A percentile compares a stretch with the other conserved stretches of the same genome.
phyloP scores from a whole-genome alignment of 1,140 invertebrate species.

The Camponotus floridanus region DNA sequence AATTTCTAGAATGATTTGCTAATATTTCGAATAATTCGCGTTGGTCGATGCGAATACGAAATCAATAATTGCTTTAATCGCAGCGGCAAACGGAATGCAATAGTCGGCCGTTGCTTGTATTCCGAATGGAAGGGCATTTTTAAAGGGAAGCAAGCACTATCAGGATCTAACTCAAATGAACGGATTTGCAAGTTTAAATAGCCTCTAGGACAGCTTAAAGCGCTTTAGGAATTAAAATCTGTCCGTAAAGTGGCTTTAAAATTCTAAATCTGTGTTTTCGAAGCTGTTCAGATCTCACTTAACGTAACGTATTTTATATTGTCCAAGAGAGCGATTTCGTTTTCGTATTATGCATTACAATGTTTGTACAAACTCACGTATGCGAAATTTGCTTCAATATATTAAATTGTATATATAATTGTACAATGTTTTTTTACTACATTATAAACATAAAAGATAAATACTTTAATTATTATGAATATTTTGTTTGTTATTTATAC shows the following conservation, averaged over 20 bases:
- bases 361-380: conserved; percentile 2
- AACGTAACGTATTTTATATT: conserved; percentile 44
- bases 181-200: conserved; percentile 67
- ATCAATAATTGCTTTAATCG: conserved; percentile 64
- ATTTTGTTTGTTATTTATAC: not conserved
- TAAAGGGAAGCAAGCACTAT: conserved; percentile 57
- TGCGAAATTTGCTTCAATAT: not conserved
- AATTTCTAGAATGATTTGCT: conserved; percentile 55
- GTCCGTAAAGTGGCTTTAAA: conserved; percentile 59
- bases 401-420: conserved; percentile 18
- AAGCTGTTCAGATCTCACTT: conserved; percentile 54
- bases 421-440: conserved; percentile 1
- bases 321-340: not conserved
- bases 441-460: not conserved
- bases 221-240: conserved; percentile 66
- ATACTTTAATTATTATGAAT: not conserved
- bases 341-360: conserved; percentile 24
- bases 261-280: conserved; percentile 54
- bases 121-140: conserved; percentile 41
- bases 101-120: conserved; percentile 31
- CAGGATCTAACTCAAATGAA: conserved; percentile 49
- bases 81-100: conserved; percentile 45
- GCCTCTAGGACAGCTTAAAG: conserved; percentile 58
- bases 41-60: conserved; percentile 45
- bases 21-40: conserved; percentile 61